These are phyloP conservation scores for Rachycentron canadum DNA, from an alignment of 2,797 vertebrate genomes.

Conservation along the genomic window DNA sequence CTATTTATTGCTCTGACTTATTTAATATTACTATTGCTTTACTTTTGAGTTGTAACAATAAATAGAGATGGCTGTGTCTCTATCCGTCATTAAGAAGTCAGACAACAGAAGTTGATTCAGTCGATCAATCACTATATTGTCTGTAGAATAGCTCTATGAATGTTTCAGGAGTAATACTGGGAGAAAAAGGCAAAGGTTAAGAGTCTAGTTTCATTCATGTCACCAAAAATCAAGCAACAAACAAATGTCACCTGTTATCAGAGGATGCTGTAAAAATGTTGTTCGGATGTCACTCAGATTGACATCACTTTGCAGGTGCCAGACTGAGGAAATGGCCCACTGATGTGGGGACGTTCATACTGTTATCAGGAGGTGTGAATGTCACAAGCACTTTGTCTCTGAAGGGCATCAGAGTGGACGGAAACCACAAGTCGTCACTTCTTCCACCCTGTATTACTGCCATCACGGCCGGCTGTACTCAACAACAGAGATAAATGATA, in stretches of 20 bases:
- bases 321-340: constrained; percentile 8
- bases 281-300: constrained; percentile 44
- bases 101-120: background rate
- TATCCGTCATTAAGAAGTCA: background rate
- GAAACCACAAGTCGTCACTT: background rate
- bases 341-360: constrained; percentile 4
- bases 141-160: background rate
- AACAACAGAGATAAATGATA: constrained; percentile 4
- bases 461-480: background rate
- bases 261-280: constrained; percentile 46
- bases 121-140: background rate
- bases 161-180: background rate
- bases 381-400: constrained; percentile 32
- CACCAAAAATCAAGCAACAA: constrained; percentile 7
- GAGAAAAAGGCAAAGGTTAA: constrained; percentile 34
- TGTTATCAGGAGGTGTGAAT: constrained; percentile 55
- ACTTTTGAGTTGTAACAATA: background rate
- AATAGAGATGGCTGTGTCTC: too few species aligned
- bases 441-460: background rate
- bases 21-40: too few species aligned
- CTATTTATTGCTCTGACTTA: background rate
- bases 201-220: constrained; percentile 3
- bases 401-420: constrained; percentile 33
- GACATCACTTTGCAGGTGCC: constrained; percentile 27
- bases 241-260: constrained; percentile 70